Evolutionary conservation across 2,113 vertebrate genomes (phyloP), one percentile per base, ranked within the genome.

Genomic region (Proteles cristata): DNA sequence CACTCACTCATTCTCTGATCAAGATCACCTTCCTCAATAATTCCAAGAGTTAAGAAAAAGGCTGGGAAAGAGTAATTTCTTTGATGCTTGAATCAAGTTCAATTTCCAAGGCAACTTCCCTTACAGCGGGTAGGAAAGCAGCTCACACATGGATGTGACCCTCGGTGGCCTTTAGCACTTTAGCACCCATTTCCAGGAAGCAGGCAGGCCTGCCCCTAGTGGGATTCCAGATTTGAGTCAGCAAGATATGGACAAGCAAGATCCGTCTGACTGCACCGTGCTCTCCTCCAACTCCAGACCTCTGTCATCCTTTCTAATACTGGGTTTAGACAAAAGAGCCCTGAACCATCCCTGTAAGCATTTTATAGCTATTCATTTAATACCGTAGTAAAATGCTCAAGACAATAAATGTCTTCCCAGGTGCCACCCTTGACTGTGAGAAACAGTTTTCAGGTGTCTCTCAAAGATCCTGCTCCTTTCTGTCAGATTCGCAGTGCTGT

Each of bases 311-410:
- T 89, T 96, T 45, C 94, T 95, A 97, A 96, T 91, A 63, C 71
- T 43, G 48, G 81, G 94, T 95, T 95, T 94, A 92, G 94, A 69
- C 85, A 65, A 43, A 4, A 0, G 87, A 88, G 65, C 84, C 79
- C 87, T 73, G 35, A 81, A 88, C 63, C 45, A 90, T 90, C 71
- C 97, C 80, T 92, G 77, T 88, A 84, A 96, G 88, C 68, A 81
- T 97, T 98, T 97, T 95, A 98, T 80, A 97, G 94, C 90, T 94
- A 96, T 95, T 95, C 95, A 97, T 96, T 98, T 98, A 96, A 97
- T 90, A 55, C 68, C n/a, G 21, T 45, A 96, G 80, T 97, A 95
- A 97, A 98, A 96, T 88, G 39, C 68, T 77, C 85, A 92, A 97
- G 94, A 97, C 94, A 97, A 91, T 96, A 96, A 96, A 97, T 76